Evolutionary conservation across 2,113 vertebrate genomes (phyloP), one percentile per base, ranked within the genome.

Genomic region (Stictonetta naevosa): DNA sequence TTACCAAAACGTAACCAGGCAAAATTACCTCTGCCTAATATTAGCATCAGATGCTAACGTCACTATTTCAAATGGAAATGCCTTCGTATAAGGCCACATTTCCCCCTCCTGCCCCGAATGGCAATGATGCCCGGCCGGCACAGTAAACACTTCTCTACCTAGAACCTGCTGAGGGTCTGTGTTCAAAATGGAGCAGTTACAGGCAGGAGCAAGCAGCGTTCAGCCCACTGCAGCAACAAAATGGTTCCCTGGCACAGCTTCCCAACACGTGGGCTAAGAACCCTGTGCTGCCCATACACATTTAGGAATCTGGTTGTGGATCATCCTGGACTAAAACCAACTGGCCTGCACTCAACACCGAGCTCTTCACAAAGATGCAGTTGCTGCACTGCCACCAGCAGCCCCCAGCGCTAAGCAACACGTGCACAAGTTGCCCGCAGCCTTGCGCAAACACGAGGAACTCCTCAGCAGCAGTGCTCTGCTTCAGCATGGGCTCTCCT

Each of bases 101-200:
- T 81, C 7, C 52, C 44, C 66, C 38, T 33, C 62, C 17, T 21
- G 22, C 60, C 86, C 50, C 0, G 0, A 71, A 40, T 31, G 66
- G 66, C 90, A 60, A 29, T 3, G 31, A 52, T 46, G 46, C 34
- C 42, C 28, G 67, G 31, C 69, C 33, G 62, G 13, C 52, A 50
- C 83, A 80, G 79, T 3, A 7, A 88, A 59, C 22, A 9, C 11
- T 62, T 74, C 48, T 21, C 34, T 68, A 2, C 31, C 42, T 33
- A 15, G 34, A 83, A 11, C 22, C 40, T 0, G 0, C 0, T 1
- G 66, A 42, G 87, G 44, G 26, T 52, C 48, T 2, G 0, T 14
- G 44, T 58, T 62, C 75, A 46, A 46, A 46, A 60, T 8, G 17
- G 4, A 55, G 78, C 63, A 29, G 11, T 26, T 46, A 15, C 15